Percentiles rank a stretch among this genome's conserved stretches.
phyloP scores from a whole-genome alignment of 2,888 invertebrate species.

The Lasius platythorax region DNA sequence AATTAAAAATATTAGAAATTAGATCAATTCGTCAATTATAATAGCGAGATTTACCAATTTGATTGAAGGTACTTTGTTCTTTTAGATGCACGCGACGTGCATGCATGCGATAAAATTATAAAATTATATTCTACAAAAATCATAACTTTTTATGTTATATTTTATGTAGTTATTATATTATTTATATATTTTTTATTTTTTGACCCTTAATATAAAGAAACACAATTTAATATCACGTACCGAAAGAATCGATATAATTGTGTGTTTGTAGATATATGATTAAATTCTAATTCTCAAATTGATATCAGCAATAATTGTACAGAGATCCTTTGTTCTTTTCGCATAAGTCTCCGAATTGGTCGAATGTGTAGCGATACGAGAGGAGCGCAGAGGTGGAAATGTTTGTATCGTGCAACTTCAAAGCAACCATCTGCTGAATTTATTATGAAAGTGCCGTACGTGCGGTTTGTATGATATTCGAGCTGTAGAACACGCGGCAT shows the following conservation, averaged over 20 bases:
- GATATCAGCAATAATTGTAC: constrained; percentile 24
- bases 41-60: not conserved
- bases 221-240: not conserved
- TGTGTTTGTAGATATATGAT: not conserved
- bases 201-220: not conserved
- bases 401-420: constrained; percentile 43
- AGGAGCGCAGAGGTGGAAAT: constrained; percentile 29
- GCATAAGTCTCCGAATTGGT: constrained; percentile 21
- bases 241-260: not conserved
- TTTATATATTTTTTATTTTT: not conserved
- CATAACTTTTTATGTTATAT: not conserved
- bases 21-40: not conserved
- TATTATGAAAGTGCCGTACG: constrained; percentile 44
- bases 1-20: not conserved
- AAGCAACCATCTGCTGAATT: constrained; percentile 50
- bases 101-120: not conserved
- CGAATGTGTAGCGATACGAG: constrained; percentile 6
- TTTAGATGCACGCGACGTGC: not conserved
- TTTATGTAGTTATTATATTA: not conserved
- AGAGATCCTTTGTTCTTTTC: constrained; percentile 24
- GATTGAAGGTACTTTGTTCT: not conserved
- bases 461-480: constrained; percentile 57
- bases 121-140: not conserved
- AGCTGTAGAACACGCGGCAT: constrained; percentile 50
- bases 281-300: constrained; percentile 22